These are phyloP conservation scores for Bombus pyrosoma DNA, from an alignment of 1,140 invertebrate species.

Conservation along the genomic window DNA sequence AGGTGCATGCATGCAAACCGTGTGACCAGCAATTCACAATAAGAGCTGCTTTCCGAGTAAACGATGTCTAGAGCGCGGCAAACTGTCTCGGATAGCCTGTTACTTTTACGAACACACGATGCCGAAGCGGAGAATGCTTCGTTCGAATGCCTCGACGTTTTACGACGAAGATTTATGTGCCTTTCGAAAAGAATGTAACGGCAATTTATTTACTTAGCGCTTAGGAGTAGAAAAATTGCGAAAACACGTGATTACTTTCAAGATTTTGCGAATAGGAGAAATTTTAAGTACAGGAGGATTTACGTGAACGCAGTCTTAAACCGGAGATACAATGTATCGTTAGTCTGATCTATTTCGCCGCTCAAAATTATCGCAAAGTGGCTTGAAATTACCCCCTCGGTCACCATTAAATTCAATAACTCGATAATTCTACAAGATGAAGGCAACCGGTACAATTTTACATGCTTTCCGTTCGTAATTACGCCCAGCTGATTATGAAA, in stretches of 20 bases:
- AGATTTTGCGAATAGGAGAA: neutral
- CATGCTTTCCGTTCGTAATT: neutral
- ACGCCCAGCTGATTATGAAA: neutral
- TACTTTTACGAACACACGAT: constrained; percentile 15
- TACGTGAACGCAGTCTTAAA: too few relatives aligned
- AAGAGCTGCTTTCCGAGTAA: constrained; percentile 6
- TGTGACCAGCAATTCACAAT: constrained; percentile 30
- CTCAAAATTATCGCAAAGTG: neutral
- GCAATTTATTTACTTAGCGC: constrained; percentile 6
- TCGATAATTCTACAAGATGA: neutral
- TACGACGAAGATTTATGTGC: constrained; percentile 27
- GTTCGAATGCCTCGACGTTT: constrained; percentile 14
- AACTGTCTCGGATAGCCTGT: constrained; percentile 43
- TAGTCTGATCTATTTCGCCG: neutral
- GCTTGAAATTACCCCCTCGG: neutral
- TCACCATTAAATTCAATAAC: constrained; percentile 23
- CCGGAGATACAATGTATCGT: too few relatives aligned
- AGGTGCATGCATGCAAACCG: constrained; percentile 21
- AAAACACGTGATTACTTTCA: neutral
- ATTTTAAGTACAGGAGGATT: neutral
- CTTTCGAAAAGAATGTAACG: neutral
- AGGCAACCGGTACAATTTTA: neutral
- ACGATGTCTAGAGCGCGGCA: constrained; percentile 11
- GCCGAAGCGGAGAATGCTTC: constrained; percentile 18
- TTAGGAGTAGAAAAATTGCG: neutral